Evolutionary conservation across 1,140 invertebrate species (phyloP).

Genomic region (Diorhabda elongata): DNA sequence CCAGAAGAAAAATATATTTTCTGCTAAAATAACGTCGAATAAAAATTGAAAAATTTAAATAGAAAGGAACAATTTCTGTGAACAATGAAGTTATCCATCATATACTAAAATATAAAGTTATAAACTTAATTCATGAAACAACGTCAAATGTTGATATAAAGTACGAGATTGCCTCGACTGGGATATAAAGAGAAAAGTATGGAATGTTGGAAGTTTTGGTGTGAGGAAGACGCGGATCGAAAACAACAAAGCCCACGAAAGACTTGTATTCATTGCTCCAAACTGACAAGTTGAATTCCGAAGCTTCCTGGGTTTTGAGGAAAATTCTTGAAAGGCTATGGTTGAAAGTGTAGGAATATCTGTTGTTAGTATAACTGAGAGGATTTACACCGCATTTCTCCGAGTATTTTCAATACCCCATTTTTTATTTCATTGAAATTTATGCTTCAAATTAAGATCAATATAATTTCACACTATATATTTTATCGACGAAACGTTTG

Average conservation of each 20-base stretch:
- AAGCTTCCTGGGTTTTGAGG: not conserved
- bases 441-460: too few species aligned
- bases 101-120: not conserved
- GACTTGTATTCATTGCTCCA: not conserved
- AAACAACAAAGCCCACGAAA: not conserved
- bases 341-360: too few species aligned
- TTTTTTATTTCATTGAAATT: too few species aligned
- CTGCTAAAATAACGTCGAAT: too few species aligned
- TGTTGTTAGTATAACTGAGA: too few species aligned
- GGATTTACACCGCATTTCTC: too few species aligned
- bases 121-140: constrained; percentile 8
- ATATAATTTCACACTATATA: too few species aligned
- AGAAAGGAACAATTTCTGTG: not conserved
- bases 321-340: not conserved
- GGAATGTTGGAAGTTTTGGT: not conserved
- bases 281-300: not conserved
- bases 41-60: too few species aligned
- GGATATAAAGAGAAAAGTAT: not conserved
- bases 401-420: too few species aligned
- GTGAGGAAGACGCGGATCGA: not conserved
- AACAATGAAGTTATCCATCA: not conserved
- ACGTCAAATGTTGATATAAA: constrained; percentile 7
- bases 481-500: too few species aligned
- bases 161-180: not conserved
- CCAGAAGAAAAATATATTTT: too few species aligned